phyloP scores from a whole-genome alignment of 2,113 vertebrate species.

The Ailurus styani region DNA sequence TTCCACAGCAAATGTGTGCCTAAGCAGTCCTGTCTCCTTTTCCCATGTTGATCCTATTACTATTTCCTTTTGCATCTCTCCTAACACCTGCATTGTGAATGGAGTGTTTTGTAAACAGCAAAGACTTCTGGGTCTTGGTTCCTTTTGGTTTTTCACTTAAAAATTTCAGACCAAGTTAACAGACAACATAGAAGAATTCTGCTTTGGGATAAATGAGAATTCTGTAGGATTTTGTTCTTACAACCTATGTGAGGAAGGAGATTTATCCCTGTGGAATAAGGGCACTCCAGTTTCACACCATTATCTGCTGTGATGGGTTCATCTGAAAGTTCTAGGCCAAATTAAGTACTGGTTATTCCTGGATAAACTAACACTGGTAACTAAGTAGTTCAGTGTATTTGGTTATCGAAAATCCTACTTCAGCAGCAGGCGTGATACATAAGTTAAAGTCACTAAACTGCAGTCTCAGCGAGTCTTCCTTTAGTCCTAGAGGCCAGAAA shows the following conservation, averaged over 20 bases:
- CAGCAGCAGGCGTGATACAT: not conserved
- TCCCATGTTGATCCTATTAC: not conserved
- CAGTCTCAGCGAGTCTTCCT: not conserved
- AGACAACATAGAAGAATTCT: conserved; percentile 1
- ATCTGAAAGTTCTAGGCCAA: not conserved
- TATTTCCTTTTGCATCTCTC: not conserved
- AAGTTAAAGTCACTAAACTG: not conserved
- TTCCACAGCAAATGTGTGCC: not conserved
- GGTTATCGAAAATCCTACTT: not conserved
- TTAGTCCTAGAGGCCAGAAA: not conserved
- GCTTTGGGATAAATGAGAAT: not conserved
- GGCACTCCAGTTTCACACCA: not conserved
- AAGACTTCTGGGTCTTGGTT: not conserved
- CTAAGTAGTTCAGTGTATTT: not conserved
- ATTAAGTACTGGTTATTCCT: not conserved
- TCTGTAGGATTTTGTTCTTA: not conserved
- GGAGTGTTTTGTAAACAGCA: not conserved
- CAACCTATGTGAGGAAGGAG: not conserved
- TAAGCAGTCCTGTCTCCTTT: not conserved
- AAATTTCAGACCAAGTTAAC: not conserved
- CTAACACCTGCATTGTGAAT: not conserved
- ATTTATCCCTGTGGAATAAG: not conserved
- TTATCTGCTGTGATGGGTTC: not conserved
- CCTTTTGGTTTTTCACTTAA: not conserved
- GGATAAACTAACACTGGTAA: not conserved